Evolutionary conservation across 2,797 vertebrate species (phyloP).

Genomic region (Masticophis lateralis): DNA sequence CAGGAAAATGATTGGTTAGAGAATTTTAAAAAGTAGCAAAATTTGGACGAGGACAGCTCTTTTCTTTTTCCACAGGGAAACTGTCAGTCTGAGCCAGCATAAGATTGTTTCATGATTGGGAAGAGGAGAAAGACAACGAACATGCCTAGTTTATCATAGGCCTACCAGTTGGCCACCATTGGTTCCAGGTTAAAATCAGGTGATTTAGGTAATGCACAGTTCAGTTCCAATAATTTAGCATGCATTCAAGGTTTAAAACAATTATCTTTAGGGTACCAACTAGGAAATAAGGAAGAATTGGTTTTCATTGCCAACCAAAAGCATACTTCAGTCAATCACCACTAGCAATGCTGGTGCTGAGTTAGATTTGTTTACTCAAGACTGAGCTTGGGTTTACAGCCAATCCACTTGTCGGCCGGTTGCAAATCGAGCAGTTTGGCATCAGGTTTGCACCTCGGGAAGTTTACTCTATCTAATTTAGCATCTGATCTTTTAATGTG

Average conservation of each 20-base stretch:
- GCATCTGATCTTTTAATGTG: conserved; percentile 51
- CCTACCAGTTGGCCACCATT: background rate
- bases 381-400: conserved; percentile 11
- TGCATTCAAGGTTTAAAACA: background rate
- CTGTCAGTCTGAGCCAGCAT: background rate
- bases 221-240: background rate
- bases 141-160: background rate
- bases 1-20: background rate
- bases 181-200: background rate
- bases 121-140: background rate
- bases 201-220: background rate
- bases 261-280: conserved; percentile 9
- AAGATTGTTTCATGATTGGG: background rate
- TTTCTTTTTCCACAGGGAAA: background rate
- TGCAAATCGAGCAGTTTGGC: conserved; percentile 31
- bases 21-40: background rate
- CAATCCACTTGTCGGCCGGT: conserved; percentile 1
- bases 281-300: background rate
- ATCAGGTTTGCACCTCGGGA: conserved; percentile 47
- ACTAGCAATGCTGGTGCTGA: background rate
- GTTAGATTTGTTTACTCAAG: conserved; percentile 38
- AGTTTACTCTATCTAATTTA: conserved; percentile 64
- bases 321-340: background rate
- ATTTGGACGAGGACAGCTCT: background rate
- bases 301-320: background rate